phyloP scores from a whole-genome alignment of 2,888 invertebrate genomes.

The Parapristionchus giblindavisi region DNA sequence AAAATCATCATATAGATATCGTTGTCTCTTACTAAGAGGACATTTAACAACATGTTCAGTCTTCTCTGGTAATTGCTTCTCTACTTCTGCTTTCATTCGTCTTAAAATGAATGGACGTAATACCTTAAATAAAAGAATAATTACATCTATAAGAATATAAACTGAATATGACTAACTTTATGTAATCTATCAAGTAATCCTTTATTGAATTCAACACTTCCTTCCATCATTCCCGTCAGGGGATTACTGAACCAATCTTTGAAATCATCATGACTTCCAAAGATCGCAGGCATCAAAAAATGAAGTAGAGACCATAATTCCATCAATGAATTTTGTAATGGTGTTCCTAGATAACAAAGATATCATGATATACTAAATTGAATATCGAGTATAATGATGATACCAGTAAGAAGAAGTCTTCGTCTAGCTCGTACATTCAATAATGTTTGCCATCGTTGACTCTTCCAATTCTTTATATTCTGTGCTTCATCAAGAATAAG shows the following conservation, averaged over 20 bases:
- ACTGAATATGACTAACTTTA: constrained; percentile 73
- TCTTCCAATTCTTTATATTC: constrained; percentile 99
- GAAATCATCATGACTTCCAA: constrained; percentile 91
- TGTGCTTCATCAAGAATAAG: constrained; percentile 95
- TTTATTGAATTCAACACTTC: constrained; percentile 88
- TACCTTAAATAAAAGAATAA: constrained; percentile 75
- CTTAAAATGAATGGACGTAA: constrained; percentile 90
- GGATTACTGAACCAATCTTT: constrained; percentile 99
- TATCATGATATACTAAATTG: background rate
- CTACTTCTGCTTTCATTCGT: constrained; percentile 91
- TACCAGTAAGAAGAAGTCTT: constrained; percentile 84
- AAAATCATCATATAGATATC: constrained; percentile 97
- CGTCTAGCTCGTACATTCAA: constrained; percentile 92
- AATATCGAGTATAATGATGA: too few relatives aligned
- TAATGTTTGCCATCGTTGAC: constrained; percentile 95
- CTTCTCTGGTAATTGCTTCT: constrained; percentile 95
- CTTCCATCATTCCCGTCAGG: constrained; percentile 93
- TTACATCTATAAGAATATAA: background rate
- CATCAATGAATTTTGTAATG: constrained; percentile 93
- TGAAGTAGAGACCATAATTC: constrained; percentile 98
- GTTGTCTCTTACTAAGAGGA: constrained; percentile 90
- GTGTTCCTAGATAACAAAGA: constrained; percentile 75
- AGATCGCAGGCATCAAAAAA: constrained; percentile 95
- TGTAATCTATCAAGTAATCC: constrained; percentile 86
- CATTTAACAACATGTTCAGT: constrained; percentile 94